Evolutionary conservation across 2,888 invertebrate species (phyloP), one percentile per base, ranked within the genome.

Genomic region (Microplitis deprimator): DNA sequence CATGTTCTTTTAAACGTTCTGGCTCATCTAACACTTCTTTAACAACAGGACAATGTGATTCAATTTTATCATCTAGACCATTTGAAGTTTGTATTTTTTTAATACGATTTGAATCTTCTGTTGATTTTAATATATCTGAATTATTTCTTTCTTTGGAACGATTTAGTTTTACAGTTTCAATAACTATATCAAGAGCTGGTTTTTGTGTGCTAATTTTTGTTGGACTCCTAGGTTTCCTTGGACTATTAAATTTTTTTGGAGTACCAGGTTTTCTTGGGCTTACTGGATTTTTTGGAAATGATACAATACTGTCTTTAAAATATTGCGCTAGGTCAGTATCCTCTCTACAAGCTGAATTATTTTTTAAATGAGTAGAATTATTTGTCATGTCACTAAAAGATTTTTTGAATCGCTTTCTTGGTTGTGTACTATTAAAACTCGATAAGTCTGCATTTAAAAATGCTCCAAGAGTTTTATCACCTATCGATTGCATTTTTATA

Each of bases 321-420:
- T 84, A 83, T 77, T 83, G 80, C 41, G 73, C 81, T 5, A 84
- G 64, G 68, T 85, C 80, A 67, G 78, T 83, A 10, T 77, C 75
- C 60, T 82, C 77, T 10, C 13, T 70, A 29, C 39, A 39, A 1
- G 41, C 65, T 73, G 70, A n/a, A 29, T 68, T 71, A 41, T 40
- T 77, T 69, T 7, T 80, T 2, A 67, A 61, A 65, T 77, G 79
- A 40, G 72, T 67, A 1, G 68, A 39, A 6, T 5, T 41, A 29
- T 59, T 20, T 20, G 72, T 67, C 1, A 62, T 17, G 3, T 5
- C 29, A 29, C 38, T 20, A 7, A 40, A 10, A n/a, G 50, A 29
- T 76, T 40, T 73, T 61, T 17, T 50, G 68, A 16, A 50, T 50
- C 13, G 0, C 13, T 68, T 41, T 50, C 38, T 20, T 6, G 59